Evolutionary conservation across 2,113 vertebrate species (phyloP).

Genomic region (Pomatorhinus ruficollis): DNA sequence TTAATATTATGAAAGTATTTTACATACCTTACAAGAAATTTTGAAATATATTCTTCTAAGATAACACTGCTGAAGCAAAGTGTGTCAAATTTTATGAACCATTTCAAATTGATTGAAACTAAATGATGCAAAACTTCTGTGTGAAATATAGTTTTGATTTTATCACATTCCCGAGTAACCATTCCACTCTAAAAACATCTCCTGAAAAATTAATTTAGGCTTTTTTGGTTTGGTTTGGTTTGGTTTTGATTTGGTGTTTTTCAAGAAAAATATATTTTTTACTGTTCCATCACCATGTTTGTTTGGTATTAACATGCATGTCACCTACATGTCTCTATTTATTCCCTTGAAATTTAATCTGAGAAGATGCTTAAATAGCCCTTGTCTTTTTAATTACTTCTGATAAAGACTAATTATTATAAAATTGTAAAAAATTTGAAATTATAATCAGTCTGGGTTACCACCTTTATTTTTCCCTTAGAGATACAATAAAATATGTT

Average conservation of each 20-base stretch:
- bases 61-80: neutral
- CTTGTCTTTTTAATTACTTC: neutral
- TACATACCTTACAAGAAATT: neutral
- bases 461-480: neutral
- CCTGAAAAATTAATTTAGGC: neutral
- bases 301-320: neutral
- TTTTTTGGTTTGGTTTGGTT: accelerated
- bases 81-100: neutral
- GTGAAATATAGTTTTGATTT: neutral
- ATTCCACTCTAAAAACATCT: neutral
- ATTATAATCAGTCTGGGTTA: neutral
- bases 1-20: neutral
- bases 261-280: neutral
- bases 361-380: neutral
- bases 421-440: constrained; percentile 17
- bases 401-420: neutral
- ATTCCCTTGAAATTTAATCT: neutral
- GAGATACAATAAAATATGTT: neutral
- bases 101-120: neutral
- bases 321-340: neutral
- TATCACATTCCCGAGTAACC: neutral
- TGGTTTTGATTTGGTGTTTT: neutral
- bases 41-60: neutral
- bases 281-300: neutral
- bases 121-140: neutral